Conservation (phyloP, 2,797 vertebrate species). For the Sebastes minor region DNA sequence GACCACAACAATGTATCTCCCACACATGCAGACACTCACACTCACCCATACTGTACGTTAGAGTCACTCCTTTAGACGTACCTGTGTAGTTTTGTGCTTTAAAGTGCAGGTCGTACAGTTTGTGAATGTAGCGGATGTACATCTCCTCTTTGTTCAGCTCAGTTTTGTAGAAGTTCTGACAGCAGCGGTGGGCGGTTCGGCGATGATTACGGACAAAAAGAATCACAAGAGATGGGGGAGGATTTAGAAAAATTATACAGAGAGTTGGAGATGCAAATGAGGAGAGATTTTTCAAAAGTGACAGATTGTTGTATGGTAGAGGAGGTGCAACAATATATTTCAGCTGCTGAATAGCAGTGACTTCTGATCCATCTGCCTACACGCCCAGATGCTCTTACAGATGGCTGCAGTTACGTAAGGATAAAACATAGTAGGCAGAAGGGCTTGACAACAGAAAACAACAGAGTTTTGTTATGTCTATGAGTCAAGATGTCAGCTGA, state of each 20-base stretch:
- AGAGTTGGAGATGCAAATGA: slow-evolving; percentile 16
- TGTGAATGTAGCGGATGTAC: slow-evolving; percentile 99
- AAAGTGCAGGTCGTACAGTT: slow-evolving; percentile 96
- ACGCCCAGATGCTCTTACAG: slow-evolving; percentile 25
- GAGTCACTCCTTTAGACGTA: slow-evolving; percentile 55
- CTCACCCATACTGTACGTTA: not conserved
- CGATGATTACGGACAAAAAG: not conserved
- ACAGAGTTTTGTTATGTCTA: not conserved
- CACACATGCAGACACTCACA: not conserved
- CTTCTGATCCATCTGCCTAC: slow-evolving; percentile 41
- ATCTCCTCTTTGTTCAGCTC: slow-evolving; percentile 99
- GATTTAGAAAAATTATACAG: not conserved
- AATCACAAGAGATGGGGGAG: not conserved
- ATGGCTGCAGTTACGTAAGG: slow-evolving; percentile 44
- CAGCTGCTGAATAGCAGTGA: slow-evolving; percentile 19
- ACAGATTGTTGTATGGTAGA: slow-evolving; percentile 22
- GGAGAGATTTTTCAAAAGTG: slow-evolving; percentile 1
- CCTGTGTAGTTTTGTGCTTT: slow-evolving; percentile 99
- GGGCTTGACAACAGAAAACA: not conserved
- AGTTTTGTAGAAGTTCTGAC: slow-evolving; percentile 98
- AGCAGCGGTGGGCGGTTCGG: not conserved
- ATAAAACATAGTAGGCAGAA: slow-evolving; percentile 15
- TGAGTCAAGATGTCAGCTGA: not conserved
- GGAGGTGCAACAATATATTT: slow-evolving; percentile 27
- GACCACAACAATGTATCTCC: not conserved